Evolutionary conservation across 92 coral and sea anemone species (phyloP), one percentile per base, ranked within the genome.

Genomic region (Muricea muricata): DNA sequence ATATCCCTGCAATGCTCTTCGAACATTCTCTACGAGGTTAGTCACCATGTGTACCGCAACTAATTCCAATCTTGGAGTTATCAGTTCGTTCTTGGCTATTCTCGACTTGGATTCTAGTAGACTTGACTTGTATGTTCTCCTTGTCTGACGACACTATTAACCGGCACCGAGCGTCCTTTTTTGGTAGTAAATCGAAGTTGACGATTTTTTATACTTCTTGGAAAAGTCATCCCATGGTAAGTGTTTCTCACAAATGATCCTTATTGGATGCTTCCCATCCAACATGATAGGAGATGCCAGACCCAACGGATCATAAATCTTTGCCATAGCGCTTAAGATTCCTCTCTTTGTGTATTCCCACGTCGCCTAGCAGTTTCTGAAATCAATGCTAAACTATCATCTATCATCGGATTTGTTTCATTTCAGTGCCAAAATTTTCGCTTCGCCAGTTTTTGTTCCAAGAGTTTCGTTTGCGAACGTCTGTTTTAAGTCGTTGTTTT

Each of bases 401-500:
- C 45, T 25, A 45, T 74, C 80, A 10, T 45, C 45, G 9, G 24
- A 3, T 39, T 75, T 75, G 65, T 75, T 39, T 66, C 81, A 46
- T 58, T 75, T 41, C 37, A 45, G 14, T 2, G 65, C 81, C 34
- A 75, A 54, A 40, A 75, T 48, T 58, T 56, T 75, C 20, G 81
- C 25, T 50, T 75, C 81, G 18, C 31, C 33, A 40, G 32, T 28
- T 14, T 28, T 14, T 5, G 74, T 67, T 18, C 74, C 74, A 0
- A 67, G 74, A 4, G 4, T n/a, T 32, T 85, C 84, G 39, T 75
- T 75, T 0, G 83, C 87, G 21, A 34, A 82, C n/a, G 82, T 84
- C 65, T 41, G 69, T 21, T 84, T 78, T 61, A 46, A 82, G 37
- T 73, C 48, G 31, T 39, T 72, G 40, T 70, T 21, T 17, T 45